Percentiles rank a stretch among this genome's conserved stretches.
Conservation (phyloP, 2,888 invertebrate genomes). For the Habroteleia sp. region DNA sequence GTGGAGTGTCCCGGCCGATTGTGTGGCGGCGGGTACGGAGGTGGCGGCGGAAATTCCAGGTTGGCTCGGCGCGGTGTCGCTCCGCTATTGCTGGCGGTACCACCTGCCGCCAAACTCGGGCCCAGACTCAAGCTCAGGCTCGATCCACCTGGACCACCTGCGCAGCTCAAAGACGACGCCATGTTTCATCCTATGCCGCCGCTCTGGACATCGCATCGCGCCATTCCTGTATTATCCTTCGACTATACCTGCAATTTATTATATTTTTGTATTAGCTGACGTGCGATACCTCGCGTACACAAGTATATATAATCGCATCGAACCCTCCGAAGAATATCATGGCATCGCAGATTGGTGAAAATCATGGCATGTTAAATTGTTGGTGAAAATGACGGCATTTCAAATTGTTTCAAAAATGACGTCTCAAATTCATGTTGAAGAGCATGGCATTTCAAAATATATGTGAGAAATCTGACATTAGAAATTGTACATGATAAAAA, state of each 20-base stretch:
- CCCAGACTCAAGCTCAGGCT: conserved; percentile 37
- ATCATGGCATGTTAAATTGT: too few relatives aligned
- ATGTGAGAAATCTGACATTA: too few relatives aligned
- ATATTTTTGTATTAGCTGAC: conserved; percentile 12
- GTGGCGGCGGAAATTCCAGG: conserved; percentile 89
- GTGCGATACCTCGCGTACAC: too few relatives aligned
- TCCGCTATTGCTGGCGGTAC: conserved; percentile 52
- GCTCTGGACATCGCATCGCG: conserved; percentile 33
- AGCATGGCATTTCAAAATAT: too few relatives aligned
- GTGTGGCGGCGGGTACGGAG: conserved; percentile 85
- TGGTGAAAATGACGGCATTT: too few relatives aligned
- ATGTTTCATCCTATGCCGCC: conserved; percentile 60
- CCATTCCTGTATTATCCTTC: conserved; percentile 32
- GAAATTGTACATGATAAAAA: too few relatives aligned
- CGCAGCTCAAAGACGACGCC: conserved; percentile 59
- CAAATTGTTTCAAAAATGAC: too few relatives aligned
- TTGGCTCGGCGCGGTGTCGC: conserved; percentile 74
- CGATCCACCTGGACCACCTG: conserved; percentile 61
- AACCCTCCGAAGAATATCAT: too few relatives aligned
- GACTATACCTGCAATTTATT: conserved; percentile 41
- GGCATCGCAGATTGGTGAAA: too few relatives aligned
- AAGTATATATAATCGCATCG: too few relatives aligned
- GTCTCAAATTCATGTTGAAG: too few relatives aligned
- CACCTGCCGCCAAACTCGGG: conserved; percentile 69
- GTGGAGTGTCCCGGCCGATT: conserved; percentile 65